A percentile compares a stretch with the other conserved stretches of the same genome.
phyloP scores from a whole-genome alignment of 2,113 vertebrate genomes.

The Uria aalge region DNA sequence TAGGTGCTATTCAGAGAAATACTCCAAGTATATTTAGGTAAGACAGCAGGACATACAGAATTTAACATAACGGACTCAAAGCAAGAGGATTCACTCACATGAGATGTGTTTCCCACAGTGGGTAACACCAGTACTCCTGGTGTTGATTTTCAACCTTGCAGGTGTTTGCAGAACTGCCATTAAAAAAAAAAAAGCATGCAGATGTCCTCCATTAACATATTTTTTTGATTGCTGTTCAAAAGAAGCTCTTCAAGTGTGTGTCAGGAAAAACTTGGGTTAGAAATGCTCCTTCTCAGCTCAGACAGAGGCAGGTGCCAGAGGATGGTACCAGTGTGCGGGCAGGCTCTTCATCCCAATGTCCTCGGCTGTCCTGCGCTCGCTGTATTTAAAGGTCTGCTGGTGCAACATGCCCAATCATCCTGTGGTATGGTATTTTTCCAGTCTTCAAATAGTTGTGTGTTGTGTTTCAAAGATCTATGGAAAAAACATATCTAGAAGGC shows the following conservation, averaged over 20 bases:
- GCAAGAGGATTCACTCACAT: not conserved
- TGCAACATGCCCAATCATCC: not conserved
- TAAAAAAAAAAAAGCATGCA: no score
- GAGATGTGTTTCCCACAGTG: not conserved
- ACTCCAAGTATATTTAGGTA: not conserved
- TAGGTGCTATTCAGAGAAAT: not conserved
- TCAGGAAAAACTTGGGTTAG: not conserved
- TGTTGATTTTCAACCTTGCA: not conserved
- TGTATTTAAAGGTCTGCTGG: not conserved
- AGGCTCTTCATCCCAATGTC: not conserved
- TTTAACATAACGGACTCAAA: not conserved
- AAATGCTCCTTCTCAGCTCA: not conserved
- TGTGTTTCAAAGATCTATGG: not conserved
- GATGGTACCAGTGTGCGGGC: rapidly evolving
- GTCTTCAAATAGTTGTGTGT: not conserved
- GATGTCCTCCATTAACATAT: not conserved
- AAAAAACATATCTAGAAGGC: not conserved
- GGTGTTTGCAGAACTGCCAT: not conserved
- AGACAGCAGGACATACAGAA: not conserved
- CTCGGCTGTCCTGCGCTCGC: rapidly evolving
- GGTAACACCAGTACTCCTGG: not conserved
- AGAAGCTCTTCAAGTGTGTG: not conserved
- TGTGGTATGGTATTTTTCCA: not conserved
- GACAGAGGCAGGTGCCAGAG: no score
- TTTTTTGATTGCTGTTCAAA: not conserved